Base-by-base conservation (phyloP, 2,888 invertebrate genomes). In the Microdon myrmicae region DNA sequence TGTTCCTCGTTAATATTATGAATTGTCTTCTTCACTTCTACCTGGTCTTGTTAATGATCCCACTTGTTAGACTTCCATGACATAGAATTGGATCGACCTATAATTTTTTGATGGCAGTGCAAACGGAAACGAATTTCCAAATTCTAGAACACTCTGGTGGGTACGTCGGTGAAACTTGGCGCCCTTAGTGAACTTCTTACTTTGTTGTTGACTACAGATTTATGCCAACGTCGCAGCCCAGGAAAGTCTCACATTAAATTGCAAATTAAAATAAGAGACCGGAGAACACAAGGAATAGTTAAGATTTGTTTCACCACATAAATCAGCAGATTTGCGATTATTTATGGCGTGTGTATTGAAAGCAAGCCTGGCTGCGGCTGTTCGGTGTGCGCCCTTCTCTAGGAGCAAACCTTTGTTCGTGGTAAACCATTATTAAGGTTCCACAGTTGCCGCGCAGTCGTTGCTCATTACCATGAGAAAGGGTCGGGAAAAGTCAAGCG, bases 301-400 rank as follows among this genome's bases (percentile, higher is more conserved):
- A 66, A 66, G 64, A 67, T 67, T 67, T 67, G 67, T 66, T 67
- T 58, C 64, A 58, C 58, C 67, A 39, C 48, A 67, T 67, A 67
- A 67, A 67, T 67, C 67, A 66, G 54, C 49, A 59, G 67, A 67
- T 67, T 67, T 67, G 67, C 41, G 53, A 56, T 67, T 64, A 67
- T 67, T 67, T 67, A 67, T 67, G 53, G 41, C 64, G 43, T 20
- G 45, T 44, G 39, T 44, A 59, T 66, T 66, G 66, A 54, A 59
- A 59, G 59, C 41, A 59, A 48, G 48, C 51, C 44, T 43, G 38
- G 37, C 56, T 51, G 45, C 64, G 43, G 58, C 51, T 43, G 43
- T 12, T 53, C 23, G 10, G n/a, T 45, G 22, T 12, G 35, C 23
- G 29, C 26, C 41, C 22, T 19, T 20, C 28, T 29, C 44, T 14